phyloP scores from a whole-genome alignment of 2,797 vertebrate genomes.

The Rachycentron canadum region DNA sequence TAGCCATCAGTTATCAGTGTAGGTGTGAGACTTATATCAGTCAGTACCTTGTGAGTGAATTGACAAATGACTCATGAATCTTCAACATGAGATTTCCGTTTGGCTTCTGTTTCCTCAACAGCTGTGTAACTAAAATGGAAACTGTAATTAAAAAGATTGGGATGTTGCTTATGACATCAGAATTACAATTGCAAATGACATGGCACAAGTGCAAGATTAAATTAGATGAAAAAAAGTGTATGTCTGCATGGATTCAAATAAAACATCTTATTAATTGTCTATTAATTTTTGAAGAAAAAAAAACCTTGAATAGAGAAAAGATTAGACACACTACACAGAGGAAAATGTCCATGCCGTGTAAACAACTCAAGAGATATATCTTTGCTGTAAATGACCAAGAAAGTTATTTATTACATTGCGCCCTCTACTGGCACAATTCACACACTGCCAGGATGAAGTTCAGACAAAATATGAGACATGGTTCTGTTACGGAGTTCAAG shows the following conservation, averaged over 20 bases:
- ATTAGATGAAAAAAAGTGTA: not conserved
- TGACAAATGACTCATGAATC: constrained; percentile 66
- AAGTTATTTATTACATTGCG: constrained; percentile 29
- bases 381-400: not conserved
- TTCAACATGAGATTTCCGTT: constrained; percentile 20
- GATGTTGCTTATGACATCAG: not conserved
- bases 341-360: not conserved
- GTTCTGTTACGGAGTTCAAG: not conserved
- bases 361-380: not conserved
- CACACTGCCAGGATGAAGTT: constrained; percentile 40
- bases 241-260: not conserved
- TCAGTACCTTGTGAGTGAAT: constrained; percentile 56
- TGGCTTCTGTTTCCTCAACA: constrained; percentile 32
- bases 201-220: not conserved
- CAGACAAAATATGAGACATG: not conserved
- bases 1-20: constrained; percentile 46
- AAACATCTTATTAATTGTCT: not conserved
- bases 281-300: not conserved
- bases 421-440: constrained; percentile 63
- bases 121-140: constrained; percentile 29
- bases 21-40: constrained; percentile 69
- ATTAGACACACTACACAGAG: not conserved
- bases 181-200: not conserved
- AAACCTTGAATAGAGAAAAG: not conserved
- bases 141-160: not conserved